Evolutionary conservation across 1,140 invertebrate species (phyloP).

Genomic region (Plutomurus gul): DNA sequence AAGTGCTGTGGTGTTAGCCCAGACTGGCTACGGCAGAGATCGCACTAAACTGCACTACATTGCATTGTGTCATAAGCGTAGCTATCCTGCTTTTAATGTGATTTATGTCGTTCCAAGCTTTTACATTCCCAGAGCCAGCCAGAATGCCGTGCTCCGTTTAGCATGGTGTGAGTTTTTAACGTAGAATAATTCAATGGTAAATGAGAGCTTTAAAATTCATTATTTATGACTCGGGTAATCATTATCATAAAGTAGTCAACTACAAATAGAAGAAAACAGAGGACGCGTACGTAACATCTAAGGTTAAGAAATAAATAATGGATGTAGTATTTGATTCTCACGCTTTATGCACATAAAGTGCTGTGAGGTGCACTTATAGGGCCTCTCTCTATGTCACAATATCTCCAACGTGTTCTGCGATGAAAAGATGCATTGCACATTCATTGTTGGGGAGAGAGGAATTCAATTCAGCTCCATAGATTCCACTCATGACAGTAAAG

Average conservation of each 20-base stretch:
- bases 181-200: not conserved
- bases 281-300: not conserved
- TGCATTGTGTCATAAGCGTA: no score
- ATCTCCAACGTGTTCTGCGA: no score
- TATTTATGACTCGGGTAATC: not conserved
- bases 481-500: not conserved
- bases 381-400: not conserved
- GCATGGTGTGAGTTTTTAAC: no score
- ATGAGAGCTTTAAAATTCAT: not conserved
- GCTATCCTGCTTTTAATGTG: no score
- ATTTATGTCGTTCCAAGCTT: no score
- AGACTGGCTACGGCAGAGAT: no score
- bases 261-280: not conserved
- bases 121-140: no score
- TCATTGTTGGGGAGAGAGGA: not conserved
- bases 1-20: no score
- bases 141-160: no score
- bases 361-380: not conserved
- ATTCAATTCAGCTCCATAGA: slow-evolving; percentile 1
- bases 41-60: no score
- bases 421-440: no score
- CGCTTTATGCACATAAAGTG: not conserved
- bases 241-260: not conserved
- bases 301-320: not conserved
- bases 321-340: slow-evolving; percentile 6